Evolutionary conservation across 2,797 vertebrate species (phyloP).

Genomic region (Scolopax rusticola): DNA sequence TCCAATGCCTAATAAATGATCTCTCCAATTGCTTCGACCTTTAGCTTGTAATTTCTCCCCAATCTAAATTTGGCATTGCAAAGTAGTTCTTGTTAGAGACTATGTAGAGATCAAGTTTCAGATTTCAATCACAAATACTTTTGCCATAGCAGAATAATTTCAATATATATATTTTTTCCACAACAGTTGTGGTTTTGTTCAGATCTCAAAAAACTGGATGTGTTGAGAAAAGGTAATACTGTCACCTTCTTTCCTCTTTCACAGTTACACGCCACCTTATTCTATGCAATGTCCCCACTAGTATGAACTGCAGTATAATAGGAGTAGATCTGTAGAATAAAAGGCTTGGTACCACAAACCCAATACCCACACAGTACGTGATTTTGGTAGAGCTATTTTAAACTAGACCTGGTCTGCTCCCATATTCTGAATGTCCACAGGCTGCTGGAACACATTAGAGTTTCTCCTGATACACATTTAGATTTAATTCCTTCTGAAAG

Average conservation of each 20-base stretch:
- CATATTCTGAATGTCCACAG: background rate
- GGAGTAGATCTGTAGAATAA: background rate
- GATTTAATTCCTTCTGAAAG: background rate
- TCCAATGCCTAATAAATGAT: background rate
- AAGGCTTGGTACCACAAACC: background rate
- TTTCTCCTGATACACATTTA: background rate
- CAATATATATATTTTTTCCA: background rate
- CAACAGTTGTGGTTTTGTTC: background rate
- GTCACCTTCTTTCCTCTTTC: background rate
- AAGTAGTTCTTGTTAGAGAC: background rate
- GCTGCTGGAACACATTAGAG: background rate
- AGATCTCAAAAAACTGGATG: background rate
- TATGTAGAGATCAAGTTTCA: background rate
- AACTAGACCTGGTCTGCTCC: background rate
- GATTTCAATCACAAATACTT: background rate
- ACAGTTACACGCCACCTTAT: background rate
- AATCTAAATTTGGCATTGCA: background rate
- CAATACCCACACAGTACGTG: accelerated
- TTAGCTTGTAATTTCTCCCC: background rate
- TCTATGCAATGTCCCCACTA: background rate
- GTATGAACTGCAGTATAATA: background rate
- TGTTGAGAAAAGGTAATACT: background rate
- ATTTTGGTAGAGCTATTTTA: background rate
- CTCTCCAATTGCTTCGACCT: background rate
- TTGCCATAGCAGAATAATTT: background rate